Percentiles rank a stretch among this genome's conserved stretches.
These are phyloP conservation scores for Actinopyga echinites DNA, from an alignment of 53 echinoderm and acorn worm species.

Conservation along the genomic window DNA sequence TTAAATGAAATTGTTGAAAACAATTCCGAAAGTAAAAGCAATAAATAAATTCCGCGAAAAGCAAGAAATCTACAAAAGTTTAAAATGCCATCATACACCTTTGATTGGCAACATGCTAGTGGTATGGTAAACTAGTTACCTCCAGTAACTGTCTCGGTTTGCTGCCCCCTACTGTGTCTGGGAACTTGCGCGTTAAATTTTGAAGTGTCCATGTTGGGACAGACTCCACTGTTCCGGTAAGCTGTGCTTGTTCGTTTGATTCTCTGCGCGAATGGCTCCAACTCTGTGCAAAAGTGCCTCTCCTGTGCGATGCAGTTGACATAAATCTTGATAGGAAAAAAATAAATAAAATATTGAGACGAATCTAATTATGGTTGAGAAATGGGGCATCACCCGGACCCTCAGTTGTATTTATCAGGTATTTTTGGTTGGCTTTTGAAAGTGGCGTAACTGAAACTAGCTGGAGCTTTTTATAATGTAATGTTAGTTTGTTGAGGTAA, in stretches of 20 bases:
- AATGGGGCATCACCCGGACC: no score
- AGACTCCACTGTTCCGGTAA: conserved; percentile 20
- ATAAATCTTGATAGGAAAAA: background rate
- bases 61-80: no score
- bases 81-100: background rate
- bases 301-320: conserved; percentile 19
- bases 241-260: conserved; percentile 21
- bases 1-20: no score
- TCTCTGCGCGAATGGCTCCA: conserved; percentile 6
- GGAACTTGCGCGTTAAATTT: conserved; percentile 24
- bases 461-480: no score
- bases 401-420: no score
- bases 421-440: no score
- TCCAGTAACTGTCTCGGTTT: background rate
- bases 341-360: background rate
- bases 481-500: no score
- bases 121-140: conserved; percentile 32
- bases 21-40: no score
- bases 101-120: conserved; percentile 23
- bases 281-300: background rate
- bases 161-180: background rate
- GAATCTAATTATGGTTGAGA: no score
- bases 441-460: no score
- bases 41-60: no score
- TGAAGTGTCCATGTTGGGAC: conserved; percentile 21